Percentiles rank a stretch among this genome's conserved stretches.
These are phyloP conservation scores for Callyntrura sp. DNA, from an alignment of 2,888 invertebrate genomes.

Conservation along the genomic window DNA sequence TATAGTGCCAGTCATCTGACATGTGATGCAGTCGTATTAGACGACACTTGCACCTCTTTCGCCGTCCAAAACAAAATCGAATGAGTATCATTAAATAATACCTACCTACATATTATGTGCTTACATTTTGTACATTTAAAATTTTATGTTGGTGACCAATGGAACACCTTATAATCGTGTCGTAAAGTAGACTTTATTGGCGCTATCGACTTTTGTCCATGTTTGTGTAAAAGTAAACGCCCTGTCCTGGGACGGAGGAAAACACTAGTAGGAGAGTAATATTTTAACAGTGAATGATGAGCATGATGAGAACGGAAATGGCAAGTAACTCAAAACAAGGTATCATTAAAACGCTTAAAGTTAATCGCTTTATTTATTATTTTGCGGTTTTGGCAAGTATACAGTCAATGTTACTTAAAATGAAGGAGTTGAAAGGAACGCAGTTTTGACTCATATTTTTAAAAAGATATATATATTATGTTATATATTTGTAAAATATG, in stretches of 20 bases:
- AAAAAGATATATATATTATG: background rate
- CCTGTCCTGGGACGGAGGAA: background rate
- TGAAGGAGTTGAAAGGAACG: background rate
- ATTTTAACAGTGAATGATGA: background rate
- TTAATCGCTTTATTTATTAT: slow-evolving; percentile 11
- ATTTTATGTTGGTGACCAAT: background rate
- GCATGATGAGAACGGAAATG: slow-evolving; percentile 15
- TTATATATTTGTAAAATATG: too few species aligned
- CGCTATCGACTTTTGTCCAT: background rate
- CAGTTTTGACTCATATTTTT: background rate
- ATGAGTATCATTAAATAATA: background rate
- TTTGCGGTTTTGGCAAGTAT: background rate
- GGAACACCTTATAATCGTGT: background rate
- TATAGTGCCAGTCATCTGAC: slow-evolving; percentile 23
- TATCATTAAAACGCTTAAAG: background rate
- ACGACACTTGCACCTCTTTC: slow-evolving; percentile 36
- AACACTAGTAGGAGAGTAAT: background rate
- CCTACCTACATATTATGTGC: background rate
- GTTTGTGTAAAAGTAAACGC: background rate
- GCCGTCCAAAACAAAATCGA: background rate
- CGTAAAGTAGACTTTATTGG: slow-evolving; percentile 6
- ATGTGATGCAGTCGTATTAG: slow-evolving; percentile 50
- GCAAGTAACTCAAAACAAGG: background rate
- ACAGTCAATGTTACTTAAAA: slow-evolving; percentile 5
- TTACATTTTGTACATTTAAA: background rate